Evolutionary conservation across 2,888 invertebrate genomes (phyloP), one percentile per base, ranked within the genome.

Genomic region (Beris morrisii): DNA sequence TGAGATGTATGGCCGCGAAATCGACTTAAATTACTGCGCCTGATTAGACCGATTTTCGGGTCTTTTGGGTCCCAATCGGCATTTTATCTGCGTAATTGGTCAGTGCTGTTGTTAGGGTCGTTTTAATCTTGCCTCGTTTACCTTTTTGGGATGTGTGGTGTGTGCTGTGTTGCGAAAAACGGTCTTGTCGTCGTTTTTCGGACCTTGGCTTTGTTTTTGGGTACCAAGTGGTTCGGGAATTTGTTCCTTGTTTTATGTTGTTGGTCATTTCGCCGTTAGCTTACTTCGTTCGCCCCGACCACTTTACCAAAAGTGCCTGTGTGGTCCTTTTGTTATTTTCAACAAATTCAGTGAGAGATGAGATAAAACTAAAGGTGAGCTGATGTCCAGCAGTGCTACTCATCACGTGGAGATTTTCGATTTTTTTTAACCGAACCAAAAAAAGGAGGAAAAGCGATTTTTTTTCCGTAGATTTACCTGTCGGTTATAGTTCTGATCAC

Each of bases 321-420:
- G 69, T 69, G 69, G 69, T 69, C 69, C 69, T 69, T 69, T 67
- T 67, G 65, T 67, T 69, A 69, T 61, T 69, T 69, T 69, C 63
- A 67, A 67, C 67, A 69, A 69, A 68, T 66, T 68, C 66, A 55
- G 58, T 58, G 55, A 57, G 53, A 46, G 66, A 64, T 54, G 57
- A 68, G 68, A 68, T 66, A 68, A 68, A 58, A 66, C 66, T 55
- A 59, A 66, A 68, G 66, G 64, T 61, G 65, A 65, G 63, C 52
- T 57, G 66, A 64, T 64, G 66, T 66, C 66, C 66, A 68, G 48
- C 68, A 66, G 66, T 66, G 68, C 66, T 68, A 68, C 64, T 68
- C 68, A 68, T 68, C 66, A 55, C 59, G 64, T 68, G 66, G 64
- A 66, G 63, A 64, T 68, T 66, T 64, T 64, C 45, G 12, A 44